Percentiles rank a stretch among this genome's conserved stretches.
These are phyloP conservation scores for Siniperca scherzeri DNA, from an alignment of 2,797 vertebrate genomes.

Conservation along the genomic window DNA sequence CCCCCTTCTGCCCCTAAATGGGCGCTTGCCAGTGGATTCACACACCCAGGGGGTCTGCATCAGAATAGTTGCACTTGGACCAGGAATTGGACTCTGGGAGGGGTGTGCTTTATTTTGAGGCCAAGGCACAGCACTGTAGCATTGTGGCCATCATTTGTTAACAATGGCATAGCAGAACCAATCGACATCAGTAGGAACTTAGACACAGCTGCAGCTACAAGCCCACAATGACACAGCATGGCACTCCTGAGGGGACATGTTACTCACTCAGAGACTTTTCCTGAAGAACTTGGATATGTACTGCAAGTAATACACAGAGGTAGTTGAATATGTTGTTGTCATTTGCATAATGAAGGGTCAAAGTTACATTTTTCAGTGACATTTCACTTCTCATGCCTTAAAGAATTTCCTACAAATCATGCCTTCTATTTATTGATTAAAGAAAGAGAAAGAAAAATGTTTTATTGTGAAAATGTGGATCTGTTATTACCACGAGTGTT, in stretches of 20 bases:
- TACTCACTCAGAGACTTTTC: conserved; percentile 46
- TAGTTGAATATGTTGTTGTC: neutral
- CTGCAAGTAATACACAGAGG: neutral
- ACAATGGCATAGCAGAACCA: conserved; percentile 84
- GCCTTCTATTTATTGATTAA: neutral
- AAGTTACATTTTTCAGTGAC: neutral
- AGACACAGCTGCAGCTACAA: conserved; percentile 73
- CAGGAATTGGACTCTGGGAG: conserved; percentile 61
- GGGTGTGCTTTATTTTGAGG: conserved; percentile 63
- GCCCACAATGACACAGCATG: conserved; percentile 82
- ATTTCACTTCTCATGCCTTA: neutral
- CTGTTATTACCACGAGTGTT: neutral
- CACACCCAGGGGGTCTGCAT: conserved; percentile 75
- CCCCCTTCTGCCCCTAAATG: conserved; percentile 64
- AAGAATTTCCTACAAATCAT: neutral
- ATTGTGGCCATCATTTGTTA: conserved; percentile 75
- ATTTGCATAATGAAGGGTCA: neutral
- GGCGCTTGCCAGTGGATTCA: conserved; percentile 72
- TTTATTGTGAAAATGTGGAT: neutral
- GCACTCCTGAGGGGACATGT: conserved; percentile 54
- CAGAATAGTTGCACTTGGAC: conserved; percentile 70
- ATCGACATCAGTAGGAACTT: conserved; percentile 67
- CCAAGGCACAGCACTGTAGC: conserved; percentile 66
- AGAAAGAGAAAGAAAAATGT: neutral
- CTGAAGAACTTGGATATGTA: neutral